phyloP scores from a whole-genome alignment of 1,140 invertebrate genomes.

The Ceratosolen solmsi region DNA sequence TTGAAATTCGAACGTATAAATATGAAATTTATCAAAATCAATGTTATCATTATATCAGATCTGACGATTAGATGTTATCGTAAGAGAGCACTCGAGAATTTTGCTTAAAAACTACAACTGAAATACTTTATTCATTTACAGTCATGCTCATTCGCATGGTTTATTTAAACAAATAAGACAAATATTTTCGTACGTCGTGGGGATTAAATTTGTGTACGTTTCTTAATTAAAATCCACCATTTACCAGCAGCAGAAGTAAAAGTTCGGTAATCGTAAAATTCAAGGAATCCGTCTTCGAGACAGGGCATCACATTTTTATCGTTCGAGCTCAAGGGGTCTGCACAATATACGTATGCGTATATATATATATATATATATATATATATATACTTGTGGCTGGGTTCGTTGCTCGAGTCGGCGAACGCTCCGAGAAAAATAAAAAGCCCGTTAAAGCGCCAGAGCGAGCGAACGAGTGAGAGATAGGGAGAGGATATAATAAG shows the following conservation, averaged over 20 bases:
- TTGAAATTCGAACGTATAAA: not conserved
- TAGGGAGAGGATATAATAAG: not conserved
- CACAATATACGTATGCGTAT: not conserved
- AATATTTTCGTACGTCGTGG: not conserved
- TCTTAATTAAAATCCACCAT: conserved; percentile 1
- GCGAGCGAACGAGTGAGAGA: not conserved
- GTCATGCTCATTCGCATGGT: not conserved
- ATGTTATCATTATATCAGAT: not conserved
- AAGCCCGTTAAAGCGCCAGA: conserved; percentile 44
- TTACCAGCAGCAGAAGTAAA: not conserved
- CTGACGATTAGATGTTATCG: conserved; percentile 8
- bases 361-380: not conserved
- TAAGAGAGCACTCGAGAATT: not conserved
- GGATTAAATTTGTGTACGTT: not conserved
- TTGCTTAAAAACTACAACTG: not conserved
- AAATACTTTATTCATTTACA: not conserved
- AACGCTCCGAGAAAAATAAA: conserved; percentile 39
- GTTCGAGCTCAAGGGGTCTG: not conserved
- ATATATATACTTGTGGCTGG: conserved; percentile 17
- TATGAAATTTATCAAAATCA: conserved; percentile 1
- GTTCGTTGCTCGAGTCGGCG: conserved; percentile 41
- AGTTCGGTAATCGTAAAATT: conserved; percentile 25
- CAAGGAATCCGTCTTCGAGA: conserved; percentile 28
- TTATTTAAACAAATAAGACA: not conserved
- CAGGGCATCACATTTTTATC: conserved; percentile 37